Evolutionary conservation across 2,797 vertebrate genomes (phyloP), one percentile per base, ranked within the genome.

Genomic region (Gallirallus australis): DNA sequence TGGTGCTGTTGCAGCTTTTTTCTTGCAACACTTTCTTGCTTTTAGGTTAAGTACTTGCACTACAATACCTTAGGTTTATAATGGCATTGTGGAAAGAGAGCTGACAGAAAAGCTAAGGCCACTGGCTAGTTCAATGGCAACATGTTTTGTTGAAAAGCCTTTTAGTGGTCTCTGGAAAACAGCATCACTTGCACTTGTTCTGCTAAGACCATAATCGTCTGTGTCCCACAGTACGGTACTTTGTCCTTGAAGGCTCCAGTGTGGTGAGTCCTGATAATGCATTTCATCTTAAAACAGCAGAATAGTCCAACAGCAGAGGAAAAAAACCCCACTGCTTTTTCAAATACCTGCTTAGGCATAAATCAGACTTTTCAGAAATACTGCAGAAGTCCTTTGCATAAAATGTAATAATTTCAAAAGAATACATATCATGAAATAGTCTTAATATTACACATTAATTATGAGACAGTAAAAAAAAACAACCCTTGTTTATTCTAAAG

Each of bases 251-350:
- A 63, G 47, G 10, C 9, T 65, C 15, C 37, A 75, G 48, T 12
- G 42, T 2, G 2, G 35, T 60, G 87, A 88, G 28, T 31, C 15
- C 24, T 35, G n/a, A 19, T n/a, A 50, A 75, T 39, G 24, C 9
- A 53, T 40, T 76, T 94, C n/a, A 23, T 48, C 50, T 50, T 57
- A 48, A 63, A 84, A 66, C 18, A 86, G 1, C 0, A 23, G 39
- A 85, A 15, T 25, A 47, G 17, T 70, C 42, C 35, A 80, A 70
- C 23, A 56, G 42, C 15, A 56, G 40, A 86, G 37, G 20, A 92
- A 42, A 92, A 68, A 37, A 52, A 7, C 0, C 0, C 2, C 20
- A 63, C 2, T 12, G 45, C 8, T 69, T 82, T 33, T 75, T 71
- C 33, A 68, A 66, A 64, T 4, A 27, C 11, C 12, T 31, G 53